Evolutionary conservation across 1,140 invertebrate species (phyloP).

Genomic region (Eubasilissa regina): DNA sequence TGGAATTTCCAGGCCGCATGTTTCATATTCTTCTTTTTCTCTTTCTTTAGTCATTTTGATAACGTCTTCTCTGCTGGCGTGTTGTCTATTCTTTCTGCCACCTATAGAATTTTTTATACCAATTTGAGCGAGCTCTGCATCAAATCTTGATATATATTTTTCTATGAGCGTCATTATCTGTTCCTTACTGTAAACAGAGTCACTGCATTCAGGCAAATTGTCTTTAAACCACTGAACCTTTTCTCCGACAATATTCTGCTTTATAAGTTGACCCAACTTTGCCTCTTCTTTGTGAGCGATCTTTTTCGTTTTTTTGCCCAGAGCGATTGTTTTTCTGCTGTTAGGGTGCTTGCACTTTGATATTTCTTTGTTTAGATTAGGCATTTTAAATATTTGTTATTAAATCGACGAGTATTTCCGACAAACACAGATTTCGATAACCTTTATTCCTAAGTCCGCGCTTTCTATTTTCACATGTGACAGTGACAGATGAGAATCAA

Average conservation of each 20-base stretch:
- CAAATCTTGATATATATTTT: conserved; percentile 76
- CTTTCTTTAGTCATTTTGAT: conserved; percentile 80
- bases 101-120: conserved; percentile 82
- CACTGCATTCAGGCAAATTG: conserved; percentile 72
- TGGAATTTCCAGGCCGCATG: conserved; percentile 82
- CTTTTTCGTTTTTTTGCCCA: conserved; percentile 79
- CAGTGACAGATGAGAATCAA: background rate
- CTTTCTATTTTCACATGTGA: background rate
- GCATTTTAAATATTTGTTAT: conserved; percentile 24
- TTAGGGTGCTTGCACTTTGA: conserved; percentile 82
- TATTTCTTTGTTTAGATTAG: conserved; percentile 48
- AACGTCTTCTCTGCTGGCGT: conserved; percentile 82
- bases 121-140: conserved; percentile 85
- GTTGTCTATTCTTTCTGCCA: conserved; percentile 79
- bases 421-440: background rate
- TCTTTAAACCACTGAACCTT: conserved; percentile 82
- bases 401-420: background rate
- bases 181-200: conserved; percentile 72
- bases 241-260: conserved; percentile 80
- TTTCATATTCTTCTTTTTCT: conserved; percentile 80
- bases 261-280: conserved; percentile 77
- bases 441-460: background rate
- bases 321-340: conserved; percentile 81
- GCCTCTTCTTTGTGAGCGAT: conserved; percentile 76
- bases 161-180: conserved; percentile 75